Conservation (phyloP, 2,797 vertebrate species). For the Cirrhinus mrigala region DNA sequence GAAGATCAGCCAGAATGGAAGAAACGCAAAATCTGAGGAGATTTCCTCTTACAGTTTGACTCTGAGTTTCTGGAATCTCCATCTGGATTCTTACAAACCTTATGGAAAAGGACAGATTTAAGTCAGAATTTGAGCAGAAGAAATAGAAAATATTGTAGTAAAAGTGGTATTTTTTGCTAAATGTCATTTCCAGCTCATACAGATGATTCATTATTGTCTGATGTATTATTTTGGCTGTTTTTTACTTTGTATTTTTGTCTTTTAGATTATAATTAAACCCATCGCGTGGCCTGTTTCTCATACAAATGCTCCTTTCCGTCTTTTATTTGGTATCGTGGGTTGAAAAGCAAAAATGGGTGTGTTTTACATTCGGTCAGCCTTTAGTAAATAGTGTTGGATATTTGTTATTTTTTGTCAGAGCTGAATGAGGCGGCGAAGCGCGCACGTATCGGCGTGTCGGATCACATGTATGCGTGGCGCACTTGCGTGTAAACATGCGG, state of each 20-base stretch:
- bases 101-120: background rate
- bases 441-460: background rate
- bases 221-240: background rate
- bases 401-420: background rate
- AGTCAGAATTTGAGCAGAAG: background rate
- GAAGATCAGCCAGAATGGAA: constrained; percentile 95
- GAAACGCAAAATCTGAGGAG: constrained; percentile 92
- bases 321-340: constrained; percentile 33
- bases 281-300: constrained; percentile 15
- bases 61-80: constrained; percentile 39
- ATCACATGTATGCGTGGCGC: constrained; percentile 42
- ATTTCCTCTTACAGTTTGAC: background rate
- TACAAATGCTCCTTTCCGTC: background rate
- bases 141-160: background rate
- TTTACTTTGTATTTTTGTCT: constrained; percentile 41
- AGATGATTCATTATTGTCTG: background rate
- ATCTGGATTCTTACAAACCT: background rate
- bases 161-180: background rate
- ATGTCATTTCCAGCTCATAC: constrained; percentile 18
- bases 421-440: background rate
- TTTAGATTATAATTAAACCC: constrained; percentile 39
- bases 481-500: constrained; percentile 34
- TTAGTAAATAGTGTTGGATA: background rate
- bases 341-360: constrained; percentile 10
- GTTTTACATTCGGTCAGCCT: background rate